Conservation (phyloP, 2,888 invertebrate species). For the Anorthoa munda region DNA sequence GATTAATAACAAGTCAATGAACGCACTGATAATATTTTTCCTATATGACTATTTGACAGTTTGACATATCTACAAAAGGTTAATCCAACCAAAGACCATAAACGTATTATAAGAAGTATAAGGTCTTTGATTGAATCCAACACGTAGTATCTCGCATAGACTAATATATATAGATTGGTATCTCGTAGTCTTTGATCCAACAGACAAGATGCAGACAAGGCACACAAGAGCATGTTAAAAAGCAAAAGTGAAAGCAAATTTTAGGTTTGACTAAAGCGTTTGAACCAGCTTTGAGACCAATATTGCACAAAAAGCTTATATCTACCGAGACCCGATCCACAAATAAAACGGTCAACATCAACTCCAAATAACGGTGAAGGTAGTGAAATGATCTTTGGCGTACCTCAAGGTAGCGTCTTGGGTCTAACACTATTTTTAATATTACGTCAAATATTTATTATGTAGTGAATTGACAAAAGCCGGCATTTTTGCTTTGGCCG, state of each 20-base stretch:
- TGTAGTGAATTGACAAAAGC: not conserved
- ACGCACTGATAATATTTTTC: not conserved
- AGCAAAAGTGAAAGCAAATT: not conserved
- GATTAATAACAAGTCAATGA: not conserved
- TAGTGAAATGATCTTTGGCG: not conserved
- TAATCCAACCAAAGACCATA: too few species aligned
- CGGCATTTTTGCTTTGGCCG: not conserved
- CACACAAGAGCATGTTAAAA: too few species aligned
- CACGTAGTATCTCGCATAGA: too few species aligned
- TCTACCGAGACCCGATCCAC: not conserved
- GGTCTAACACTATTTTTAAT: slow-evolving; percentile 2
- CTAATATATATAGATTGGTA: too few species aligned
- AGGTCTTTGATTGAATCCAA: too few species aligned
- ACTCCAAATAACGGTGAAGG: not conserved
- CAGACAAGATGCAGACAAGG: too few species aligned
- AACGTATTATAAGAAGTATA: too few species aligned
- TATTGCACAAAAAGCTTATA: not conserved
- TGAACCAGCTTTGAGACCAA: not conserved
- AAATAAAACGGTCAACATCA: not conserved
- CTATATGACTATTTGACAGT: too few species aligned
- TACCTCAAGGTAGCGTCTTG: slow-evolving; percentile 11
- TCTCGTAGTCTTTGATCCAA: too few species aligned
- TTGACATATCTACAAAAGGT: too few species aligned
- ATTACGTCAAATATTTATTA: not conserved
- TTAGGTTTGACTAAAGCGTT: not conserved